Percentiles rank a stretch among this genome's conserved stretches.
Conservation (phyloP, 1,140 invertebrate species). For the Cherax quadricarinatus region DNA sequence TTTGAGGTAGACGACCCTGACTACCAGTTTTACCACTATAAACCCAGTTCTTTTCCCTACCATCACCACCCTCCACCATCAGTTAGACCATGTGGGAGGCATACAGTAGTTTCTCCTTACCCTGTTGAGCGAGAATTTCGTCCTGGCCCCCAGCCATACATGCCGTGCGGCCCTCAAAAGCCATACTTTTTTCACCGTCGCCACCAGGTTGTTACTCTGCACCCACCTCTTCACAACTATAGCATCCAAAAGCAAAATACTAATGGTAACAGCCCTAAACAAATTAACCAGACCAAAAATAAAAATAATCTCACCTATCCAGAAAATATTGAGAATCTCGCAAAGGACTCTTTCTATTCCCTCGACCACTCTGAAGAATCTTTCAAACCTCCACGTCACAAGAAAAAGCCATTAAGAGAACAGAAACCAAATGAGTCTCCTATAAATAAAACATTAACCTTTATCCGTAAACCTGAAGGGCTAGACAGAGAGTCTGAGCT, state of each 20-base stretch:
- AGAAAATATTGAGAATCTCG: background rate
- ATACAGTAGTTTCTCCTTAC: background rate
- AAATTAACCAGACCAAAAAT: background rate
- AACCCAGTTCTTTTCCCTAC: background rate
- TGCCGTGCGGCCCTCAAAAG: background rate
- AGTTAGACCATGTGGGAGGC: background rate
- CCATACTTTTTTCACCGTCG: background rate
- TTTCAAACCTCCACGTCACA: background rate
- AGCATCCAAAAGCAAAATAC: background rate
- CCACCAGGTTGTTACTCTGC: background rate
- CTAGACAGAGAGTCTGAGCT: background rate
- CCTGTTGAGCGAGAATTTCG: background rate
- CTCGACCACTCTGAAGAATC: background rate
- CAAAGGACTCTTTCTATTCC: background rate
- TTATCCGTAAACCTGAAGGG: background rate
- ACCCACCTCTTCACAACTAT: background rate
- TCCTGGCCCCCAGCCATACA: background rate
- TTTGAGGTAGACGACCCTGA: background rate
- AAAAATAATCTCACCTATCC: background rate
- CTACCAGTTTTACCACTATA: background rate
- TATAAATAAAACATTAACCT: background rate
- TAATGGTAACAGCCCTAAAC: background rate
- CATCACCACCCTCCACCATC: background rate
- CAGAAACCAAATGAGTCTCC: background rate
- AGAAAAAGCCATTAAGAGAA: background rate